These are phyloP conservation scores for Saccopteryx bilineata DNA, from an alignment of 2,113 vertebrate genomes.

Conservation along the genomic window DNA sequence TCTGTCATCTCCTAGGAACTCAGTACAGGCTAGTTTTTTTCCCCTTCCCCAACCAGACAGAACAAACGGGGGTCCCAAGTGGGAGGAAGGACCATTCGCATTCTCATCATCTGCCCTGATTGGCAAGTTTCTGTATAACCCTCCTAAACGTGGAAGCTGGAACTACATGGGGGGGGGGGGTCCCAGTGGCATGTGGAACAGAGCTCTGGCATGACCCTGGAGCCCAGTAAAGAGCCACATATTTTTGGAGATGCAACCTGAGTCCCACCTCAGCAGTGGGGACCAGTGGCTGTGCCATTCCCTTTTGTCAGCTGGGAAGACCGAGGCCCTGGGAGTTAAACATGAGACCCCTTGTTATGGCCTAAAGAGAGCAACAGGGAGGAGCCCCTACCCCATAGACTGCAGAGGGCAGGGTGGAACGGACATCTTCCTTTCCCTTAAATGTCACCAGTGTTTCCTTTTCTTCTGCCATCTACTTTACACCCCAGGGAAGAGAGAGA, in stretches of 20 bases:
- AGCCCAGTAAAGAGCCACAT: background rate
- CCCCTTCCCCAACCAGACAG: background rate
- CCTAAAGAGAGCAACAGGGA: background rate
- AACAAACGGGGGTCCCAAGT: background rate
- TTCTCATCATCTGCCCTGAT: too few relatives aligned
- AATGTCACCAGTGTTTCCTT: conserved; percentile 75
- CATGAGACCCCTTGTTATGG: accelerated
- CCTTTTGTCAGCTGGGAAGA: background rate
- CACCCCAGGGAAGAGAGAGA: conserved; percentile 94
- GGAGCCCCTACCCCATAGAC: background rate
- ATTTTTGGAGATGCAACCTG: background rate
- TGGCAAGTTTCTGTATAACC: background rate
- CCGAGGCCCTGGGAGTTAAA: background rate
- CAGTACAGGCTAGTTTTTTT: background rate
- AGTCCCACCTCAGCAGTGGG: background rate
- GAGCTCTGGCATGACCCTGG: background rate
- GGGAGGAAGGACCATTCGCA: accelerated
- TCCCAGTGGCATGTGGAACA: background rate
- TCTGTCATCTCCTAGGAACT: background rate
- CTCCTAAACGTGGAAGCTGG: background rate
- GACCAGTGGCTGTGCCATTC: background rate
- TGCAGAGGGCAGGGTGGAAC: background rate
- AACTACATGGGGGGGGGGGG: background rate
- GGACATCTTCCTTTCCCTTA: background rate
- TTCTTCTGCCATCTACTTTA: conserved; percentile 74